Evolutionary conservation across 1,140 invertebrate species (phyloP), one percentile per base, ranked within the genome.

Genomic region (Drosophila ficusphila): DNA sequence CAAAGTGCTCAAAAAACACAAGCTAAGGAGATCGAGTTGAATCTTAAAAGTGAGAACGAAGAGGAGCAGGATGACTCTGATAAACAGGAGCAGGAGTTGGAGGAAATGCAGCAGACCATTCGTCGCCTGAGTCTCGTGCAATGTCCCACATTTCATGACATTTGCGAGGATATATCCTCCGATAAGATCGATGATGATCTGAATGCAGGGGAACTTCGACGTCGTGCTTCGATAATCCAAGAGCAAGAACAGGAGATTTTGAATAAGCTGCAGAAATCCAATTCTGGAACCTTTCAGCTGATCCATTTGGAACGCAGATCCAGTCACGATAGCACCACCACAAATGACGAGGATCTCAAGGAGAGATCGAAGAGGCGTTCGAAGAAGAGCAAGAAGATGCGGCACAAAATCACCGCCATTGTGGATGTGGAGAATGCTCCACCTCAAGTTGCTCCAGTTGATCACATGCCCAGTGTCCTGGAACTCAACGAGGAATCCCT

Each of bases 81-180:
- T 19, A 38, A 67, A 9, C 36, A 73, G 21, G 42, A 76, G 12
- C 38, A n/a, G 11, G 44, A 75, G 0, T 29, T 57, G 0, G 70
- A 82, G 39, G 33, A 74, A n/a, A 68, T 75, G n/a, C 60, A 76
- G 19, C 54, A 86, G 25, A 71, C 60, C 4, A 77, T 91, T 4
- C 64, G 83, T 0, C 79, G 89, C 0, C 47, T 86, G 25, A 91
- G 91, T 7, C 56, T 91, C 9, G 90, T 91, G 16, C 91, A 92
- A 57, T 90, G 85, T 34, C 92, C 92, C 6, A 92, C 91, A 11
- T 93, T 93, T 65, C 92, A 93, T 61, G 93, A 93, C 62, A 93
- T 93, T 38, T 93, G 93, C 60, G 81, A 90, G 56, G 92, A 91
- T 11, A 93, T 93, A n/a, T 92, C 92, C 2, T 92, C 92, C 2